Evolutionary conservation across 2,888 invertebrate species (phyloP), one percentile per base, ranked within the genome.

Genomic region (Leptinotarsa tumamoca): DNA sequence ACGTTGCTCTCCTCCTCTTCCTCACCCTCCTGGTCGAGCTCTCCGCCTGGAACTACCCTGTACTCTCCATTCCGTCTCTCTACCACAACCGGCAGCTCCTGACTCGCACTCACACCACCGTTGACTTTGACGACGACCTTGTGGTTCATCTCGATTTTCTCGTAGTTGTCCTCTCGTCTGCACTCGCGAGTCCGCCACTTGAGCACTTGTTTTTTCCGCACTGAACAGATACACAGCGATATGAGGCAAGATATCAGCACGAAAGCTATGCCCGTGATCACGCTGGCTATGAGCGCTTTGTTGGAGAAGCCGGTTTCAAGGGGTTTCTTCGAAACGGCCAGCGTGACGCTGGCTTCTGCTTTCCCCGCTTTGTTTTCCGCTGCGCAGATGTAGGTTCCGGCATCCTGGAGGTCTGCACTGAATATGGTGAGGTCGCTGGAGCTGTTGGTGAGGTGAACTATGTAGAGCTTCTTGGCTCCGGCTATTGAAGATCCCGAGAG

Each of bases 361-460:
- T 91, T 92, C 1, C 95, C 95, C 4, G 95, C 95, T 87, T 94
- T 92, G 85, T 95, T 95, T 87, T 95, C 95, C 0, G 95, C 95
- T 72, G 92, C 91, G 85, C 96, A 96, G 66, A 92, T 92, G 85
- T 95, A 95, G 68, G 92, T 90, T 61, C 95, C 95, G 56, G 94
- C 92, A 86, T 95, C 95, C 87, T 93, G 93, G 79, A 93, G 88
- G 77, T 94, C 94, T 10, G 93, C 93, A 50, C 93, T 91, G 82
- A 92, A 91, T 79, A 95, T 93, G 7, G 94, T 94, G 86, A 95
- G 89, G 87, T 93, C 94, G 86, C 94, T 94, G 72, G 92, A 92
- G 84, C 92, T 92, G 80, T 93, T 91, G 86, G 92, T 90, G 85
- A 92, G 90, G 84, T 92, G 92, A 78, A 94, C 90, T 82, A 93